Evolutionary conservation across 2,113 vertebrate species (phyloP), one percentile per base, ranked within the genome.

Genomic region (Sander vitreus): DNA sequence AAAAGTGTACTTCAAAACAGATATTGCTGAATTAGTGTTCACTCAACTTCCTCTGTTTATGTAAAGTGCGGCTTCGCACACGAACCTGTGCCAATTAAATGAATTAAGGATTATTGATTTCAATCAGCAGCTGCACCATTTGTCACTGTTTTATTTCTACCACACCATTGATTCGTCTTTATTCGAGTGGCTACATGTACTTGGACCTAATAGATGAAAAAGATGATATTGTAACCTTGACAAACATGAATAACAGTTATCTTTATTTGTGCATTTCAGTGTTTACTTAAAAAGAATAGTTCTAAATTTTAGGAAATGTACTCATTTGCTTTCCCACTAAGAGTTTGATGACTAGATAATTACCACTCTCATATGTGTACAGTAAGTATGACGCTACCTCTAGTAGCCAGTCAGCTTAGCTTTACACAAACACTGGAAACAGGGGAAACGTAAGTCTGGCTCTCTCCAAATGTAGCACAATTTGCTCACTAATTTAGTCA

Each of bases 71-170:
- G 51, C 62, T 62, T 58, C 43, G 63, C 12, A 9, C 45, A 39
- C 15, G 45, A 76, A 73, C 55, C 45, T 74, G 53, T 68, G 43
- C 53, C 47, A 3, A 23, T 6, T 11, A 10, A 54, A 43, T 78
- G 71, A 47, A 73, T 80, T 76, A 85, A 64, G 57, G 66, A 36
- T 63, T 57, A 85, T 80, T 62, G 53, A 75, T 80, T 86, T 45
- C 47, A 7, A 59, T 78, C 60, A 43, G 53, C 45, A 51, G n/a
- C 53, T n/a, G 54, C 19, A 13, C 43, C 30, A 55, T 89, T 81
- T 53, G 33, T 89, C 64, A 70, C 13, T 7, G 12, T 80, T 72
- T 75, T 16, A 81, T 85, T 79, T 77, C 54, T 53, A 25, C 23
- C 57, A 58, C 30, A 39, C 9, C 48, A 60, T 21, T 60, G 73